phyloP scores from a whole-genome alignment of 2,113 vertebrate species.

The mouse (Mus musculus) region GRCm39 chr15:32040501-32041000 shows the following conservation, averaged over 20 bases:
- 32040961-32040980: no score
- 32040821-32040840: neutral
- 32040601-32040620: constrained; percentile 1
- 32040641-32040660: neutral
- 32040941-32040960: neutral
- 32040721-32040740: neutral
- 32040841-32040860: no score
- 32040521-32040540: neutral
- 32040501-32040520: neutral
- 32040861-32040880: neutral
- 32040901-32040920: neutral
- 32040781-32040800: rapidly evolving
- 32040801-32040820: rapidly evolving
- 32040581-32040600: neutral
- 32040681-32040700: neutral
- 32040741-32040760: neutral
- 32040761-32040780: neutral
- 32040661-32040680: neutral
- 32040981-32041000: neutral
- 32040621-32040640: neutral
- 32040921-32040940: neutral
- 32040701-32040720: neutral
- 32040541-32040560: neutral
- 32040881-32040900: neutral
- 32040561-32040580: neutral